A percentile compares a stretch with the other conserved stretches of the same genome.
These are phyloP conservation scores for Paguma larvata DNA, from an alignment of 2,797 vertebrate species.

Conservation along the genomic window DNA sequence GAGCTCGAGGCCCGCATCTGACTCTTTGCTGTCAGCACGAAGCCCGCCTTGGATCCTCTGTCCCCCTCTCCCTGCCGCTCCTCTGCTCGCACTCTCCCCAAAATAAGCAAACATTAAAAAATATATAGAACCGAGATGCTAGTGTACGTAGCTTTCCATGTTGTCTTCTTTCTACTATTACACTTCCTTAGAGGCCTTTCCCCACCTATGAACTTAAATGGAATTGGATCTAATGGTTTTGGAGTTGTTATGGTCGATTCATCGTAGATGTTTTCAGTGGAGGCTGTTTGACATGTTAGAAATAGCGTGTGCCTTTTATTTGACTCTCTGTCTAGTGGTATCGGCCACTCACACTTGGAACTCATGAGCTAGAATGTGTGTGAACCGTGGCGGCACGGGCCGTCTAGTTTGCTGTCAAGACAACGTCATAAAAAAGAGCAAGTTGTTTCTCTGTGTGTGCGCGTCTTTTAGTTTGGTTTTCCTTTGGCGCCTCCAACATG, in stretches of 20 bases:
- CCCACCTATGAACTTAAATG: not conserved
- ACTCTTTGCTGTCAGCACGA: too few species aligned
- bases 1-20: too few species aligned
- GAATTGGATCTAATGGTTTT: not conserved
- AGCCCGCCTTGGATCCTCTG: too few species aligned
- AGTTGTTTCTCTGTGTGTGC: not conserved
- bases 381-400: not conserved
- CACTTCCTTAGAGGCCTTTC: not conserved
- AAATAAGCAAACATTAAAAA: not conserved
- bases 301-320: conserved; percentile 12
- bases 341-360: conserved; percentile 1
- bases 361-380: not conserved
- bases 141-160: not conserved
- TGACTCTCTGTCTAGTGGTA: not conserved
- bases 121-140: not conserved
- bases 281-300: not conserved
- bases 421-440: not conserved
- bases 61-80: too few species aligned
- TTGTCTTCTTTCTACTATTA: not conserved
- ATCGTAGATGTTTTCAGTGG: not conserved
- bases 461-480: not conserved
- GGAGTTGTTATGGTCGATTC: not conserved
- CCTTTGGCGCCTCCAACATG: not conserved
- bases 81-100: too few species aligned
- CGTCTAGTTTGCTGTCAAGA: not conserved